phyloP scores from a whole-genome alignment of 2,888 invertebrate species.

The Eupithecia subfuscata region DNA sequence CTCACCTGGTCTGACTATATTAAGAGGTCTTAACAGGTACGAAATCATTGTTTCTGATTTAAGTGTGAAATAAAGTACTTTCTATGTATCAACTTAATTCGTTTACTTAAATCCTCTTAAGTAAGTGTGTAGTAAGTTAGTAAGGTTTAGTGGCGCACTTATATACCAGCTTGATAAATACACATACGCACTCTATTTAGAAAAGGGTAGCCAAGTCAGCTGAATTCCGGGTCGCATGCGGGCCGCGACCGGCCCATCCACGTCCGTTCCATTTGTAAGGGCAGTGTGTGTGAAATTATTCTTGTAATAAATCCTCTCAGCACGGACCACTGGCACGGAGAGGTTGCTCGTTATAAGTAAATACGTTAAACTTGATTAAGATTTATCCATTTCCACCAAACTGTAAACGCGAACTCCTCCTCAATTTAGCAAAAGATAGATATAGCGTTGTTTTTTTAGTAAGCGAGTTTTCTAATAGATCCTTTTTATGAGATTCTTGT shows the following conservation, averaged over 20 bases:
- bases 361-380: not conserved
- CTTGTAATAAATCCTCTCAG: slow-evolving; percentile 39
- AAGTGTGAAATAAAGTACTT: too few species aligned
- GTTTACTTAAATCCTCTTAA: too few species aligned
- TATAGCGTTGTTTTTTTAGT: not conserved
- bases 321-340: slow-evolving; percentile 17
- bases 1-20: too few species aligned
- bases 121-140: too few species aligned
- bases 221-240: slow-evolving; percentile 2
- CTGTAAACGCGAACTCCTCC: not conserved
- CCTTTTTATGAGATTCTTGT: not conserved
- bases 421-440: not conserved
- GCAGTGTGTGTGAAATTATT: slow-evolving; percentile 44
- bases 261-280: slow-evolving; percentile 29
- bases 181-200: too few species aligned
- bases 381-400: not conserved
- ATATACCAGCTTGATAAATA: not conserved
- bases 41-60: too few species aligned
- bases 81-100: too few species aligned
- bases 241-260: slow-evolving; percentile 6
- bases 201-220: slow-evolving; percentile 3
- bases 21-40: too few species aligned
- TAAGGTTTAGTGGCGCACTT: too few species aligned
- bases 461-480: too few species aligned
- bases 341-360: not conserved